phyloP scores from a whole-genome alignment of 2,888 invertebrate species.

The Harmothoe impar region DNA sequence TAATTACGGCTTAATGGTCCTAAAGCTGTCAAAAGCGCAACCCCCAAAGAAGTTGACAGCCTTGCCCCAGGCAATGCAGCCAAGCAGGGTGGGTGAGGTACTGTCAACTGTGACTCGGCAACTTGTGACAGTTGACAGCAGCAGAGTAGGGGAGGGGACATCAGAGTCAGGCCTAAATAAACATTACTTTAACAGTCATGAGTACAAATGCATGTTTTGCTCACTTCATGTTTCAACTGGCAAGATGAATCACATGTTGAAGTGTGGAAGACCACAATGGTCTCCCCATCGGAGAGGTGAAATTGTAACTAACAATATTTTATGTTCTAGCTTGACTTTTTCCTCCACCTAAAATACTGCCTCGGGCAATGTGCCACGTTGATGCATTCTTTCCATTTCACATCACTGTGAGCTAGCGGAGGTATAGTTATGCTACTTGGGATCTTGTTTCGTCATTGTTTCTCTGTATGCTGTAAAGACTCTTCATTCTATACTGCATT shows the following conservation, averaged over 20 bases:
- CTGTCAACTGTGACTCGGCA: background rate
- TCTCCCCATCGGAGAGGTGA: background rate
- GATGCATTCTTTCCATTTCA: background rate
- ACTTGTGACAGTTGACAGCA: background rate
- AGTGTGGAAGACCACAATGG: background rate
- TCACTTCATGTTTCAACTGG: background rate
- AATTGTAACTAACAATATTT: constrained; percentile 30
- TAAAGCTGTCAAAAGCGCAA: constrained; percentile 13
- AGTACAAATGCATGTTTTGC: constrained; percentile 17
- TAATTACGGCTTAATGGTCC: constrained; percentile 5
- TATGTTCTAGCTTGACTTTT: background rate
- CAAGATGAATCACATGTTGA: background rate
- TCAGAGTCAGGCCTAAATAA: background rate
- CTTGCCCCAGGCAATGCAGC: background rate
- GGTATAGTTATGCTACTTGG: background rate
- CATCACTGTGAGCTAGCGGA: background rate
- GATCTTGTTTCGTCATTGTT: no score
- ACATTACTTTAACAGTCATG: background rate
- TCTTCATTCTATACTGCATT: no score
- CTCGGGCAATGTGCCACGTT: background rate
- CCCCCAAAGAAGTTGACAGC: background rate
- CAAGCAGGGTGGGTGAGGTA: background rate
- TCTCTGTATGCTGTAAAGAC: no score
- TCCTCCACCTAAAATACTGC: background rate
- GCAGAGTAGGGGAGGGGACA: background rate